Evolutionary conservation across 2,888 invertebrate genomes (phyloP), one percentile per base, ranked within the genome.

Genomic region (Phengaris arion): DNA sequence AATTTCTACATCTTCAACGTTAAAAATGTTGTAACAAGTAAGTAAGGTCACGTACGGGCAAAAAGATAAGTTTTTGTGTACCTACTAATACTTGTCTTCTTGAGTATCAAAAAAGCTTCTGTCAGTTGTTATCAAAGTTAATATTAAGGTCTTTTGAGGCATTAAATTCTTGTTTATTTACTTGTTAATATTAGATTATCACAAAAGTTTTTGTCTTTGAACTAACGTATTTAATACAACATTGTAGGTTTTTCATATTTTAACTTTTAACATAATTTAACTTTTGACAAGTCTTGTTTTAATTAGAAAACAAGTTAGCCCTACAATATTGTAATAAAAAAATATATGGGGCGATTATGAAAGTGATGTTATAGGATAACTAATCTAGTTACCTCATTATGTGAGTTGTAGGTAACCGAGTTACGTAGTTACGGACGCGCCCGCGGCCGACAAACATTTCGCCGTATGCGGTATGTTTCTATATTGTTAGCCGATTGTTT

Each of bases 371-470:
- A 22, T 54, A 52, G 54, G 51, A 72, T 6, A 68, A 45, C 12
- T 72, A 22, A 72, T 35, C 7, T 22, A 54, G 13, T 72, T 72
- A 72, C 35, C 7, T 22, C 35, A 72, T 52, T 54, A 35, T 52
- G 12, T 54, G 46, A 51, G 52, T 72, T 52, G 52, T 72, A 22
- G 22, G 22, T 22, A 52, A 72, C 54, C 72, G 54, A 52, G 72
- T 72, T 72, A 70, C 10, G 15, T 70, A 45, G 68, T 76, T 68
- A 15, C 35, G 76, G 77, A 78, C 76, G 78, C 69, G 77, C 81
- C 80, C 75, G 75, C 74, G 79, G 80, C 79, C 76, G 75, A 76
- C 76, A 78, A 81, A 82, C 83, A 82, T 83, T 83, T 83, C 81
- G 78, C 75, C 77, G 76, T 78, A 78, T 76, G 78, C 79, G 76